Evolutionary conservation across 2,797 vertebrate genomes (phyloP).

Genomic region (Notamacropus eugenii): DNA sequence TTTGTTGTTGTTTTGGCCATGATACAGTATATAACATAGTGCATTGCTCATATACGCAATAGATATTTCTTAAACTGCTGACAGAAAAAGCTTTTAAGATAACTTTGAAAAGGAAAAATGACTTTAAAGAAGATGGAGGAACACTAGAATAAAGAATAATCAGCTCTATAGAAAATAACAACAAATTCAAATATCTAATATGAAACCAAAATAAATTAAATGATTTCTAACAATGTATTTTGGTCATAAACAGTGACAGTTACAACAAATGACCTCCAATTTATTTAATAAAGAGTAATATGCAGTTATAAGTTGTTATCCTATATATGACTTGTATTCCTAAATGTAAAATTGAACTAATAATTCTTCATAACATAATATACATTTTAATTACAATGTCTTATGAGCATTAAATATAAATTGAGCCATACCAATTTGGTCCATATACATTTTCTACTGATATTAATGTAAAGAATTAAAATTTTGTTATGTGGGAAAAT

Average conservation of each 20-base stretch:
- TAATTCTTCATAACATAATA: background rate
- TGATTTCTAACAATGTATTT: background rate
- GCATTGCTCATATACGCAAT: no score
- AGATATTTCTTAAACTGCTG: no score
- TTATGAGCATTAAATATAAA: background rate
- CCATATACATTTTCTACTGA: background rate
- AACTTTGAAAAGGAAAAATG: background rate
- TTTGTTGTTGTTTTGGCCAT: background rate
- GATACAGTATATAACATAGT: no score
- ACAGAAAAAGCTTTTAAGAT: background rate
- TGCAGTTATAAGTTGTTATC: background rate
- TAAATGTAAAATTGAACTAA: background rate
- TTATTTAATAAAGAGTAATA: background rate
- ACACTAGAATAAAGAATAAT: background rate
- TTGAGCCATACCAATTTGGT: background rate
- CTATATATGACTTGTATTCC: background rate
- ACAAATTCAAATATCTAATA: background rate
- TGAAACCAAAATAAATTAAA: background rate
- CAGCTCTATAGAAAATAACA: background rate
- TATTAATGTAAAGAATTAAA: background rate
- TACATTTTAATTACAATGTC: background rate
- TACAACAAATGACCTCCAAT: no score
- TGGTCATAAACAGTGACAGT: background rate
- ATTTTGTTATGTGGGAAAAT: background rate
- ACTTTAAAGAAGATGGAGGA: background rate